These are phyloP conservation scores for Galagoides demidoff DNA, from an alignment of 2,797 vertebrate genomes.

Conservation along the genomic window DNA sequence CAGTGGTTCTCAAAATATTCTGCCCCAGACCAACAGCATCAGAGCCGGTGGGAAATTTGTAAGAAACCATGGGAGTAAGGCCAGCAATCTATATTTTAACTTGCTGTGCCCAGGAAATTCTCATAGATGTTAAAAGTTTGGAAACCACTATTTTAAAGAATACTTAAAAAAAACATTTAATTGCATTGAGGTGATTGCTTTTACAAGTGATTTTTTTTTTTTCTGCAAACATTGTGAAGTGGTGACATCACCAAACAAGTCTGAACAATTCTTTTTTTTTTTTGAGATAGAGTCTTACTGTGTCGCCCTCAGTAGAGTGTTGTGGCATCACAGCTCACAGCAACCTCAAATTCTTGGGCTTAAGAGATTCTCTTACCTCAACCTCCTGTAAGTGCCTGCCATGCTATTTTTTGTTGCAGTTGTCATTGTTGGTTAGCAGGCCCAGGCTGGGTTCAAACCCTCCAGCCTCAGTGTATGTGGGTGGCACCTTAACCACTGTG, in stretches of 20 bases:
- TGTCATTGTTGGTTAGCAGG: too few species aligned
- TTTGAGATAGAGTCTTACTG: too few species aligned
- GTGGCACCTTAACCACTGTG: too few species aligned
- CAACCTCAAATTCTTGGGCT: too few species aligned
- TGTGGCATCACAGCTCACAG: too few species aligned
- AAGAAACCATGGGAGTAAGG: neutral
- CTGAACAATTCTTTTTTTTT: neutral
- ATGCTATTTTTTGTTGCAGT: too few species aligned
- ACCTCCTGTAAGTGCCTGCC: too few species aligned
- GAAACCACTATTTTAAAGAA: neutral
- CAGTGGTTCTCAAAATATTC: neutral
- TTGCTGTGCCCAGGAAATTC: neutral
- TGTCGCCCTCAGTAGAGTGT: too few species aligned
- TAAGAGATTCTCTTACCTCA: too few species aligned
- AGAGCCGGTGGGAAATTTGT: neutral
- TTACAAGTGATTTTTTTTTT: neutral
- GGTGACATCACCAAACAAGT: neutral
- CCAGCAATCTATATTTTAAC: neutral
- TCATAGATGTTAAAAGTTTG: neutral
- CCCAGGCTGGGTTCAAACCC: too few species aligned
- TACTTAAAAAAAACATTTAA: neutral
- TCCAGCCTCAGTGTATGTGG: too few species aligned
- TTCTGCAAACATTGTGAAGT: neutral
- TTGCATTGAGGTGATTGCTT: slow-evolving; percentile 1
- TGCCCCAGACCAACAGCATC: neutral